These are phyloP conservation scores for Drosophila miranda DNA, from an alignment of 1,140 invertebrate species.

Conservation along the genomic window DNA sequence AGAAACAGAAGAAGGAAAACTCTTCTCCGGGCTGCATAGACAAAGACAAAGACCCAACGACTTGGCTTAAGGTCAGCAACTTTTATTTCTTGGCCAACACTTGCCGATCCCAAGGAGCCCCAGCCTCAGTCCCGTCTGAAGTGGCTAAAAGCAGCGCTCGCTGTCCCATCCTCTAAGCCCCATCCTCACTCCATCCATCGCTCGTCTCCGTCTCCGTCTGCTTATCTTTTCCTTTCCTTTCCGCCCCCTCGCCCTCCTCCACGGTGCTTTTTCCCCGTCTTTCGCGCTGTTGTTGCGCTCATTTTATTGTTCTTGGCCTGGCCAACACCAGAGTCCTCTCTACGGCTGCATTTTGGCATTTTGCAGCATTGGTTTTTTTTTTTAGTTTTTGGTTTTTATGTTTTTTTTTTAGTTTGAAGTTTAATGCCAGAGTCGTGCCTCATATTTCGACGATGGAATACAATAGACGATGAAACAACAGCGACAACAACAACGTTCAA, in stretches of 20 bases:
- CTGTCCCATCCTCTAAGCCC: constrained; percentile 1
- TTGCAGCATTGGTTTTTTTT: constrained; percentile 70
- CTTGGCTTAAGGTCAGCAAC: constrained; percentile 73
- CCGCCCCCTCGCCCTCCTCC: constrained; percentile 28
- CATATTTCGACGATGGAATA: constrained; percentile 80
- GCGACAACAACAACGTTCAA: constrained; percentile 22
- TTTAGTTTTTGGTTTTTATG: constrained; percentile 44
- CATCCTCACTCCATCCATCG: constrained; percentile 17
- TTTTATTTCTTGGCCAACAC: constrained; percentile 80
- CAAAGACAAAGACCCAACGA: constrained; percentile 61
- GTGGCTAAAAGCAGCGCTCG: constrained; percentile 56
- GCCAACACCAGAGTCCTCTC: constrained; percentile 68
- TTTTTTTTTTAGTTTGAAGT: constrained; percentile 59
- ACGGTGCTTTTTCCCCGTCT: constrained; percentile 6
- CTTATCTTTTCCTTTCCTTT: constrained; percentile 66
- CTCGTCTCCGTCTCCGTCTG: constrained; percentile 60
- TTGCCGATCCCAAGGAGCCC: constrained; percentile 42
- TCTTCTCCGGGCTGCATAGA: constrained; percentile 64
- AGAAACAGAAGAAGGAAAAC: constrained; percentile 46
- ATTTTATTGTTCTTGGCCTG: constrained; percentile 77
- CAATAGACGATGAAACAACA: constrained; percentile 61
- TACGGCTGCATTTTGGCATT: constrained; percentile 75
- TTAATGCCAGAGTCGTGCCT: constrained; percentile 80
- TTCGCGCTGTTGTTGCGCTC: constrained; percentile 35
- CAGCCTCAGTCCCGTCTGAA: constrained; percentile 46